Evolutionary conservation across 2,888 invertebrate species (phyloP).

Genomic region (Pinctada fucata): DNA sequence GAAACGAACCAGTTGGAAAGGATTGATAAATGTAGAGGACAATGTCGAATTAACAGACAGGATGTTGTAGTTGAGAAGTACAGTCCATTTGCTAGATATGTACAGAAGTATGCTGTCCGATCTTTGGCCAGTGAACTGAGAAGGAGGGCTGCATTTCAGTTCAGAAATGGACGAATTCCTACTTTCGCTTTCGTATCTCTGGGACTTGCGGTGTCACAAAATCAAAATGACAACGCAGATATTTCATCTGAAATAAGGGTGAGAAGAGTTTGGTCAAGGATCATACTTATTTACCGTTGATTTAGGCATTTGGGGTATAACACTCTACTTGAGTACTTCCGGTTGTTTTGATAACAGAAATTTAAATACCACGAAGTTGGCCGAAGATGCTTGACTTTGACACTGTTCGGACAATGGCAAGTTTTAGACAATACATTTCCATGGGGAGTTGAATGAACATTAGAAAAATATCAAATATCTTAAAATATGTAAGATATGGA

Average conservation of each 20-base stretch:
- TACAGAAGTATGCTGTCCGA: neutral
- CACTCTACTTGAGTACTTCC: too few species aligned
- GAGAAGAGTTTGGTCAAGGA: neutral
- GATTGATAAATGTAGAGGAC: neutral
- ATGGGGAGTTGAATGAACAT: too few species aligned
- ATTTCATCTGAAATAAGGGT: slow-evolving; percentile 25
- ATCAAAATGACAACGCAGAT: slow-evolving; percentile 38
- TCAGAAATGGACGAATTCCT: slow-evolving; percentile 40
- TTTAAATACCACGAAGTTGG: too few species aligned
- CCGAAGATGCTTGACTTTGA: too few species aligned
- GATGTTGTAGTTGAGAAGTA: neutral
- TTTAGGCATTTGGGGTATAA: too few species aligned
- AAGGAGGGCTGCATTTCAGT: slow-evolving; percentile 51
- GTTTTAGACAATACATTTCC: too few species aligned
- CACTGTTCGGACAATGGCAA: too few species aligned
- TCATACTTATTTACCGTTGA: neutral
- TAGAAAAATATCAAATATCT: too few species aligned
- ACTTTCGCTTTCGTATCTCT: slow-evolving; percentile 49
- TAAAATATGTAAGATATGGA: too few species aligned
- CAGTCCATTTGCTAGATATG: neutral
- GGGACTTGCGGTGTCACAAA: slow-evolving; percentile 51
- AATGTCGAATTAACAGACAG: neutral
- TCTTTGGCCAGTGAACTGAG: slow-evolving; percentile 53
- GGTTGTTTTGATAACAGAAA: too few species aligned
- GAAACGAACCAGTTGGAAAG: neutral